Percentiles rank a stretch among this genome's conserved stretches.
Conservation (phyloP, 2,113 vertebrate genomes). For the Numida meleagris region DNA sequence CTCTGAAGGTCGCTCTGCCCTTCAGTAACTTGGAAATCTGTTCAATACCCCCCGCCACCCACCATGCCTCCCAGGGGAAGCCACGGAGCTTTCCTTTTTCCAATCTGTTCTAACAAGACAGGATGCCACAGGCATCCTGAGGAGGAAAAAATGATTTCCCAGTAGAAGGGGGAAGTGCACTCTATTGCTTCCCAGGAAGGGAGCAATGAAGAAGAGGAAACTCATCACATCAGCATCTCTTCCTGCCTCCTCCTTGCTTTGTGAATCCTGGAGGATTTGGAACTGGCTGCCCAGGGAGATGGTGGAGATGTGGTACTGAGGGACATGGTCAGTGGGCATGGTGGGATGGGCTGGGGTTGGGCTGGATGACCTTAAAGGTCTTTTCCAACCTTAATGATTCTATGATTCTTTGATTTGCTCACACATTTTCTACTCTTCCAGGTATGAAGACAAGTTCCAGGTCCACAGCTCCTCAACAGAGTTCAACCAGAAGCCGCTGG, state of each 20-base stretch:
- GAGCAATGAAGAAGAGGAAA: neutral
- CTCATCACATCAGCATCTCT: neutral
- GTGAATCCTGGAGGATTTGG: neutral
- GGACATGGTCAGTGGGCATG: too few species aligned
- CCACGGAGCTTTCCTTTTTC: neutral
- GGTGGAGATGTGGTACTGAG: neutral
- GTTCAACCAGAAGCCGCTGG: conserved; percentile 81
- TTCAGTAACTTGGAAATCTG: neutral
- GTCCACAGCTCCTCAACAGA: conserved; percentile 88
- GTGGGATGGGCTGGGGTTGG: neutral
- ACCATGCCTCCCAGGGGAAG: neutral
- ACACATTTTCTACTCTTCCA: conserved; percentile 48
- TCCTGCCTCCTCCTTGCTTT: neutral
- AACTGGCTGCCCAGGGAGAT: neutral
- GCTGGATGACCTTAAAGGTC: neutral
- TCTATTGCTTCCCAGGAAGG: neutral
- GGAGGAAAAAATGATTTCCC: neutral
- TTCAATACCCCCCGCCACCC: neutral
- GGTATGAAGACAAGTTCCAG: conserved; percentile 88
- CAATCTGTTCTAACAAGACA: neutral
- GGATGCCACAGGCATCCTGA: neutral
- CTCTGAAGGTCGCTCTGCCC: conserved; percentile 44
- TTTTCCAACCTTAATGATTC: neutral
- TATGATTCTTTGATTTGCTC: neutral
- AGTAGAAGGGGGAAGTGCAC: neutral